These are phyloP conservation scores for Neolamprologus modestus DNA, from an alignment of 2,113 vertebrate genomes.

Conservation along the genomic window DNA sequence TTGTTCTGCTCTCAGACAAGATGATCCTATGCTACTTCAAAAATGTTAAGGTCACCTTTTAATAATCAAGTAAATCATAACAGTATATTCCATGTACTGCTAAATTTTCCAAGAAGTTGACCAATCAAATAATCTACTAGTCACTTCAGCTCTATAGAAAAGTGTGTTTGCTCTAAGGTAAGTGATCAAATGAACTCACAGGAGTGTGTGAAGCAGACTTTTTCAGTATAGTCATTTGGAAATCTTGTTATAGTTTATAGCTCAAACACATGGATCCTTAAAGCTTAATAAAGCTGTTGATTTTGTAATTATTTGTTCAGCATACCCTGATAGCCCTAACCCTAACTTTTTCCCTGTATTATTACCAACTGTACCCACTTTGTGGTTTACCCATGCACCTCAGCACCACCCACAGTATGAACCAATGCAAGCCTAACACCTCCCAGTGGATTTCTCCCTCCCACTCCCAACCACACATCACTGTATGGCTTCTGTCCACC, in stretches of 20 bases:
- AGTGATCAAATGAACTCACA: not conserved
- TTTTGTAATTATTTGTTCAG: not conserved
- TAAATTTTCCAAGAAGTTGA: not conserved
- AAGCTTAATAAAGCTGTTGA: not conserved
- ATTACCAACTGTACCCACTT: not conserved
- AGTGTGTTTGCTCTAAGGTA: not conserved
- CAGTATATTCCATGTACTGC: not conserved
- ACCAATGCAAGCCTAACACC: slow-evolving; percentile 52
- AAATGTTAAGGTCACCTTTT: not conserved
- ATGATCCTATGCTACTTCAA: not conserved
- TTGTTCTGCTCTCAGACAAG: not conserved
- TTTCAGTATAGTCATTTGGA: not conserved
- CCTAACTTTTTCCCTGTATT: not conserved
- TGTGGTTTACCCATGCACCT: not conserved
- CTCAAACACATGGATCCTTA: not conserved
- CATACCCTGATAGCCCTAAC: not conserved
- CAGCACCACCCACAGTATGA: slow-evolving; percentile 46
- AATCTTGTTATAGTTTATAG: not conserved
- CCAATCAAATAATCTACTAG: not conserved
- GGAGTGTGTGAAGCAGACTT: not conserved
- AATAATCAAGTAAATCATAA: not conserved
- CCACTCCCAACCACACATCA: not conserved
- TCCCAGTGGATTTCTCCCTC: slow-evolving; percentile 1
- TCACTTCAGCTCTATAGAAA: not conserved
- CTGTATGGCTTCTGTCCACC: not conserved